Evolutionary conservation across 2,113 vertebrate genomes (phyloP).

Genomic region (Daboia siamensis): DNA sequence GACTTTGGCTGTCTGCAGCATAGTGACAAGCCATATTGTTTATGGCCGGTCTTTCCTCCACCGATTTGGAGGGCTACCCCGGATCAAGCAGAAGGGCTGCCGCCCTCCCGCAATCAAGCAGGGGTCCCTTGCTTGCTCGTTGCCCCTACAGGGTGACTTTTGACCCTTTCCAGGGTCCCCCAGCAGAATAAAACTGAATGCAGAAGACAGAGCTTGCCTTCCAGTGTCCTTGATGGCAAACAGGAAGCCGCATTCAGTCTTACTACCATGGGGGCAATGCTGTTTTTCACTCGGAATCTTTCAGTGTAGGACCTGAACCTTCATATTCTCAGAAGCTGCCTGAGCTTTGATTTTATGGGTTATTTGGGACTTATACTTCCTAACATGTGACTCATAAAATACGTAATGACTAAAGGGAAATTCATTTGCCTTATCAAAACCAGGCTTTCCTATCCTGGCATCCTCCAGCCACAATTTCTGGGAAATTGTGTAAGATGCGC

Average conservation of each 20-base stretch:
- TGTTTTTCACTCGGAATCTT: slow-evolving; percentile 44
- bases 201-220: no score
- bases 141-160: no score
- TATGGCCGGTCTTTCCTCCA: no score
- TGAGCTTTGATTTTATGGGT: neutral
- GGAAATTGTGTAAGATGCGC: neutral
- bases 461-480: neutral
- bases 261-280: slow-evolving; percentile 10
- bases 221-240: no score
- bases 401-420: neutral
- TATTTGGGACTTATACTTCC: neutral
- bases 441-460: neutral
- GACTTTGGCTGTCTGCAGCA: no score
- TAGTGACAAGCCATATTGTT: no score
- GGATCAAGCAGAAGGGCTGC: no score
- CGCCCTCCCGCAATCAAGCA: no score
- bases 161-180: no score
- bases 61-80: no score
- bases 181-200: no score
- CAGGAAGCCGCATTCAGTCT: slow-evolving; percentile 14
- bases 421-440: neutral
- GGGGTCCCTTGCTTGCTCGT: no score
- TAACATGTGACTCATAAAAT: neutral
- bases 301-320: slow-evolving; percentile 7
- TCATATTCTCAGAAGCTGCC: neutral